phyloP scores from a whole-genome alignment of 2,888 invertebrate genomes.

The Drosophila testacea region DNA sequence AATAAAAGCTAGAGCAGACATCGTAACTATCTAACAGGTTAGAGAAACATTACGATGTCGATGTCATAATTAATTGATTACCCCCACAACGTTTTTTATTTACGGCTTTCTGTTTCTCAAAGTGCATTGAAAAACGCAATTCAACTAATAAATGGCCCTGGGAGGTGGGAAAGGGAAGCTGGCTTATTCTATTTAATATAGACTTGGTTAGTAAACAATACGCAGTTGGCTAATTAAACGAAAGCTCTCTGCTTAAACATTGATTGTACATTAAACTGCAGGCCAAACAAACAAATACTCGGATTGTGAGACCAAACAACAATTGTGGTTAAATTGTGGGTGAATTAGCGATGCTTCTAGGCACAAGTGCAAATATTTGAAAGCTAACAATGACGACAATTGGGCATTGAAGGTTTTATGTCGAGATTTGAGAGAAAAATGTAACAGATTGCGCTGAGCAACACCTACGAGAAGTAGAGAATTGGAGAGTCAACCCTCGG shows the following conservation, averaged over 20 bases:
- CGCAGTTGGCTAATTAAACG: conserved; percentile 72
- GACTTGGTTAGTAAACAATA: conserved; percentile 41
- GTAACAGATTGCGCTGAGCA: conserved; percentile 81
- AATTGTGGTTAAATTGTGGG: conserved; percentile 61
- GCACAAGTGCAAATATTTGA: conserved; percentile 76
- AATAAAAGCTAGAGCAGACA: not conserved
- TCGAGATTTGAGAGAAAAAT: conserved; percentile 63
- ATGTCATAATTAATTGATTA: conserved; percentile 66
- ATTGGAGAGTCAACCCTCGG: conserved; percentile 62
- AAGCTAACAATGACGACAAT: conserved; percentile 61
- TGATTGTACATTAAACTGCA: conserved; percentile 74
- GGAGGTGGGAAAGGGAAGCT: conserved; percentile 11
- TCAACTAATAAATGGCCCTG: conserved; percentile 43
- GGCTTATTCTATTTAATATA: conserved; percentile 13
- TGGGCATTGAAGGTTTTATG: conserved; percentile 29
- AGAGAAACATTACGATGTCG: conserved; percentile 39
- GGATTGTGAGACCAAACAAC: conserved; percentile 29
- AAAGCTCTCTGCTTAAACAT: conserved; percentile 64
- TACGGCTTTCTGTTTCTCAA: conserved; percentile 38
- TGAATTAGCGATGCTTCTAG: conserved; percentile 58
- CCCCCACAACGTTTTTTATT: conserved; percentile 37
- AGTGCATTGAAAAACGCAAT: conserved; percentile 48
- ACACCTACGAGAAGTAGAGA: conserved; percentile 65
- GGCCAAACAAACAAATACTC: conserved; percentile 51
- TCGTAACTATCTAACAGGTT: not conserved